These are phyloP conservation scores for Leptinotarsa rubiginosa DNA, from an alignment of 2,888 invertebrate genomes.

Conservation along the genomic window DNA sequence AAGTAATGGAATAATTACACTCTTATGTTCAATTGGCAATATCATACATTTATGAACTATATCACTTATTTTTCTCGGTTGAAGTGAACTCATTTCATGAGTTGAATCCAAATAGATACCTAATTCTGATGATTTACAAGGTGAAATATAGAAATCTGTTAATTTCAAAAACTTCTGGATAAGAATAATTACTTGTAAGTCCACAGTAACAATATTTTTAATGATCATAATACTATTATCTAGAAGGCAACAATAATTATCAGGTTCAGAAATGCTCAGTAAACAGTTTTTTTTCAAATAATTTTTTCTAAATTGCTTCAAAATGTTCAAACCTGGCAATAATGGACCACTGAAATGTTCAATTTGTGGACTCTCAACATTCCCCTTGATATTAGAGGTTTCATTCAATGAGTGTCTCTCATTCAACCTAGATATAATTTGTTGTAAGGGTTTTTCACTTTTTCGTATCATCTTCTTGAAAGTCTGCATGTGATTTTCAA, in stretches of 20 bases:
- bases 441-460: too few relatives aligned
- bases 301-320: conserved; percentile 15
- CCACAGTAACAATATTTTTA: conserved; percentile 23
- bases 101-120: conserved; percentile 16
- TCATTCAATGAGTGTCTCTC: conserved; percentile 15
- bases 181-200: conserved; percentile 16
- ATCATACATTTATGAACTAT: conserved; percentile 15
- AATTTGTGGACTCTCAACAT: conserved; percentile 8
- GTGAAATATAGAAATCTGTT: conserved; percentile 17
- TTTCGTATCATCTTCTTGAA: too few relatives aligned
- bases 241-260: conserved; percentile 22
- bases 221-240: conserved; percentile 16
- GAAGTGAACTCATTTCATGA: conserved; percentile 20
- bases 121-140: conserved; percentile 26
- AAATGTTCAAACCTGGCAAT: conserved; percentile 6
- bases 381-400: background rate
- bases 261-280: conserved; percentile 14
- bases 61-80: conserved; percentile 23
- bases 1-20: conserved; percentile 16
- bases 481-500: too few relatives aligned
- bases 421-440: conserved; percentile 6
- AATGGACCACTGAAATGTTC: conserved; percentile 19
- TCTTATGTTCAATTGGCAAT: conserved; percentile 22
- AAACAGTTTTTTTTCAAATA: conserved; percentile 1
- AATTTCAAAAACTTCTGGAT: conserved; percentile 20